These are phyloP conservation scores for Catamblyrhynchus diadema DNA, from an alignment of 2,797 vertebrate species.

Conservation along the genomic window DNA sequence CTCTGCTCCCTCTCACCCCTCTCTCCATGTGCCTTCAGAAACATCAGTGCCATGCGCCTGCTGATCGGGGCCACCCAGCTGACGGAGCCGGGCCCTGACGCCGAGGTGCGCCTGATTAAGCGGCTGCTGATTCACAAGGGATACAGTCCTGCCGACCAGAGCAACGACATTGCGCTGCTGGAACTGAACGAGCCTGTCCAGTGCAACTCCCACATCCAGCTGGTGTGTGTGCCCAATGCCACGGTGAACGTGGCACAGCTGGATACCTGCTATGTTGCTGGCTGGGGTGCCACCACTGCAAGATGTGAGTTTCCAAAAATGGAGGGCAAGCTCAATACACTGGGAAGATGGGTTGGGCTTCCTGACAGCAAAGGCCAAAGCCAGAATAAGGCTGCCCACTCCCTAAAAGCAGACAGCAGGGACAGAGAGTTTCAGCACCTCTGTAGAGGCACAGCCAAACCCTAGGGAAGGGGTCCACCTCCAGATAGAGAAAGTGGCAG, in stretches of 20 bases:
- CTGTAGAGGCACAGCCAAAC: background rate
- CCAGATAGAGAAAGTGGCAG: background rate
- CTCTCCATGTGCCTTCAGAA: background rate
- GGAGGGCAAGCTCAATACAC: background rate
- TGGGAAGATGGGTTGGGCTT: background rate
- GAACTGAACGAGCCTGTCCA: background rate
- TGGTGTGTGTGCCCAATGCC: background rate
- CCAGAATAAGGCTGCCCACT: background rate
- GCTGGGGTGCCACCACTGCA: background rate
- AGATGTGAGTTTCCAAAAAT: background rate
- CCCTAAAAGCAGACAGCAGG: background rate
- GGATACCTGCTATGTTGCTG: background rate
- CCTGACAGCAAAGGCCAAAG: background rate
- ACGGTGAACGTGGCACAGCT: background rate
- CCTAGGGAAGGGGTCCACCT: background rate
- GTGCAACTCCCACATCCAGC: background rate
- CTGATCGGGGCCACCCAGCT: background rate
- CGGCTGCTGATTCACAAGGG: background rate
- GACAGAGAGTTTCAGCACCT: background rate
- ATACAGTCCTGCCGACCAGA: background rate
- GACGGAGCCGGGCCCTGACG: background rate
- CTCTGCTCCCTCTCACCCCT: background rate
- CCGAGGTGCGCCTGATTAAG: background rate
- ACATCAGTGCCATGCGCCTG: background rate
- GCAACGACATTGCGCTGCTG: background rate